Conservation (phyloP, 2,888 invertebrate species). For the Tetropium fuscum region DNA sequence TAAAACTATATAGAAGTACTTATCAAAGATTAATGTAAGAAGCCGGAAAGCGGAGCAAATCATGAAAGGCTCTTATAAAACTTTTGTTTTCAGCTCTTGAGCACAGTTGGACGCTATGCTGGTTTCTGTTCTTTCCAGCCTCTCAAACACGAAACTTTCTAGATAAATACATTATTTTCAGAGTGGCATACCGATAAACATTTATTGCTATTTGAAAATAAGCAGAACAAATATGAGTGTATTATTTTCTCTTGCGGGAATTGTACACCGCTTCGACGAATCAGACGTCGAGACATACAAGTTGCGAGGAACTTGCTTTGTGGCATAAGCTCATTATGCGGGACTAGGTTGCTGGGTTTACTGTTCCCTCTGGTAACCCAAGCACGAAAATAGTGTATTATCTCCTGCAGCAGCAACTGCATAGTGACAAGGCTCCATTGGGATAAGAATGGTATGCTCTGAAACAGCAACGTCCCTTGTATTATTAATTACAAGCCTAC, state of each 20-base stretch:
- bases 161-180: constrained; percentile 39
- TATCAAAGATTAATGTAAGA: constrained; percentile 19
- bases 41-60: constrained; percentile 15
- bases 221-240: constrained; percentile 10
- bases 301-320: constrained; percentile 15
- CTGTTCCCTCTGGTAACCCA: constrained; percentile 3
- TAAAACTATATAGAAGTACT: constrained; percentile 9
- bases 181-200: constrained; percentile 13
- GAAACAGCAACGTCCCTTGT: too few species aligned
- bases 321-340: constrained; percentile 26
- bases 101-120: constrained; percentile 18
- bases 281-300: neutral
- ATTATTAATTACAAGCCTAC: too few species aligned
- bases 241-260: constrained; percentile 5
- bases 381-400: neutral
- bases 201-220: constrained; percentile 15
- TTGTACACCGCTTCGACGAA: neutral
- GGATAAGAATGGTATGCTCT: too few species aligned
- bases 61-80: constrained; percentile 23
- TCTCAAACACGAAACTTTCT: constrained; percentile 42
- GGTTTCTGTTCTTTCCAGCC: constrained; percentile 33
- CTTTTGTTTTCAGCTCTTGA: constrained; percentile 26
- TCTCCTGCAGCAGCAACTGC: too few species aligned
- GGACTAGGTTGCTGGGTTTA: constrained; percentile 5
- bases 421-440: too few species aligned